A percentile compares a stretch with the other conserved stretches of the same genome.
These are phyloP conservation scores for Eriocheir sinensis DNA, from an alignment of 1,140 invertebrate genomes.

Conservation along the genomic window DNA sequence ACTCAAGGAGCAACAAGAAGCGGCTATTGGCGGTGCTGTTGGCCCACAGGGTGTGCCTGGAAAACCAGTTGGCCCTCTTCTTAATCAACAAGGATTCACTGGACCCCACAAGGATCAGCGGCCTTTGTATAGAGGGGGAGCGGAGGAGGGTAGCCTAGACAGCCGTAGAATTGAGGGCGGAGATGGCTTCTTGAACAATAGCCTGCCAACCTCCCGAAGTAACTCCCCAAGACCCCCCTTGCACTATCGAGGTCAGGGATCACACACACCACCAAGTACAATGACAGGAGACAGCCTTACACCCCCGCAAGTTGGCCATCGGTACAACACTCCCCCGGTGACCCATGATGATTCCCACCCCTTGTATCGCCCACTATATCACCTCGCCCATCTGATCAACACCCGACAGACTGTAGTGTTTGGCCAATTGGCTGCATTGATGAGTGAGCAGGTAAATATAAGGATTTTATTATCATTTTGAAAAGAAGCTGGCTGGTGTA, in stretches of 20 bases:
- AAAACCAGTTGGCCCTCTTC: slow-evolving; percentile 80
- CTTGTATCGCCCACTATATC: slow-evolving; percentile 63
- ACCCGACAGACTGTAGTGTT: slow-evolving; percentile 74
- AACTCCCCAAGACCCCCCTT: slow-evolving; percentile 57
- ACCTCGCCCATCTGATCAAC: slow-evolving; percentile 75
- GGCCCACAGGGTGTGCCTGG: slow-evolving; percentile 79
- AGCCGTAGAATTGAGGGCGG: slow-evolving; percentile 52
- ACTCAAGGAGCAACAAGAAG: slow-evolving; percentile 89
- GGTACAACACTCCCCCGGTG: slow-evolving; percentile 68
- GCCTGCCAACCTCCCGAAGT: slow-evolving; percentile 56
- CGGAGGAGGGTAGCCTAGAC: slow-evolving; percentile 59
- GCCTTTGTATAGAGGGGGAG: slow-evolving; percentile 54
- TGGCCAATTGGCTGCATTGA: slow-evolving; percentile 72
- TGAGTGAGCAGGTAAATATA: slow-evolving; percentile 75
- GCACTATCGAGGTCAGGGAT: slow-evolving; percentile 54
- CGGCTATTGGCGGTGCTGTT: slow-evolving; percentile 81
- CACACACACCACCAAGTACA: slow-evolving; percentile 65
- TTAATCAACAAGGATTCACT: slow-evolving; percentile 61
- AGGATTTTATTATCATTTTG: background rate
- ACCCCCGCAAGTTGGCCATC: slow-evolving; percentile 63
- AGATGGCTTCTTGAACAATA: slow-evolving; percentile 58
- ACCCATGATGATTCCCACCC: slow-evolving; percentile 72
- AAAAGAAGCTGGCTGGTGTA: background rate
- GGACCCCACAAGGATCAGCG: slow-evolving; percentile 72
- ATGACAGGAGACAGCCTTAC: slow-evolving; percentile 72